phyloP scores from a whole-genome alignment of 2,888 invertebrate species.

The Nomada fabriciana region DNA sequence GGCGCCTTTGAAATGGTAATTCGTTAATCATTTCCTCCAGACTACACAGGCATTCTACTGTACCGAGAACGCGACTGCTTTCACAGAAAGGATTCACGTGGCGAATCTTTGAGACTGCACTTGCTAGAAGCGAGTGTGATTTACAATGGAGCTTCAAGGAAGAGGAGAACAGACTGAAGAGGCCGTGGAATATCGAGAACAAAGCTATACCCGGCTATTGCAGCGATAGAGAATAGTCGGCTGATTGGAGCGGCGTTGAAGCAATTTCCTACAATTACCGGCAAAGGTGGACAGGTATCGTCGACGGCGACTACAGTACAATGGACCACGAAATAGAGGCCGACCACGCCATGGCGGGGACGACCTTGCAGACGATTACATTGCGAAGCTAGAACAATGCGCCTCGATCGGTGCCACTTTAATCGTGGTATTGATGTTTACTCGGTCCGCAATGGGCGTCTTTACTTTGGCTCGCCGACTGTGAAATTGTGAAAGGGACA shows the following conservation, averaged over 20 bases:
- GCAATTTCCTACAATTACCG: conserved; percentile 81
- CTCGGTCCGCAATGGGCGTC: not conserved
- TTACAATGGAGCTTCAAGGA: conserved; percentile 59
- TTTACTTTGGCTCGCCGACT: not conserved
- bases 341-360: conserved; percentile 24
- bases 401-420: conserved; percentile 19
- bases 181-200: not conserved
- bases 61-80: not conserved
- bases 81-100: not conserved
- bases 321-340: conserved; percentile 73
- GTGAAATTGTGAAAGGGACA: not conserved
- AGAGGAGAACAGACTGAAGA: not conserved
- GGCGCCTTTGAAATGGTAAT: conserved; percentile 57
- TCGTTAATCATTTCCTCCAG: conserved; percentile 43
- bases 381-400: conserved; percentile 50
- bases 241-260: conserved; percentile 77
- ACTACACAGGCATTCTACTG: not conserved
- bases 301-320: conserved; percentile 63
- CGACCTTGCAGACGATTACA: conserved; percentile 29
- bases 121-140: conserved; percentile 21
- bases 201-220: conserved; percentile 34
- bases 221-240: conserved; percentile 72
- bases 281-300: conserved; percentile 71
- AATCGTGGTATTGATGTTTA: conserved; percentile 28
- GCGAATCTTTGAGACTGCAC: conserved; percentile 12